Conservation (phyloP, 2,113 vertebrate species). For the Coryphaenoides rupestris region DNA sequence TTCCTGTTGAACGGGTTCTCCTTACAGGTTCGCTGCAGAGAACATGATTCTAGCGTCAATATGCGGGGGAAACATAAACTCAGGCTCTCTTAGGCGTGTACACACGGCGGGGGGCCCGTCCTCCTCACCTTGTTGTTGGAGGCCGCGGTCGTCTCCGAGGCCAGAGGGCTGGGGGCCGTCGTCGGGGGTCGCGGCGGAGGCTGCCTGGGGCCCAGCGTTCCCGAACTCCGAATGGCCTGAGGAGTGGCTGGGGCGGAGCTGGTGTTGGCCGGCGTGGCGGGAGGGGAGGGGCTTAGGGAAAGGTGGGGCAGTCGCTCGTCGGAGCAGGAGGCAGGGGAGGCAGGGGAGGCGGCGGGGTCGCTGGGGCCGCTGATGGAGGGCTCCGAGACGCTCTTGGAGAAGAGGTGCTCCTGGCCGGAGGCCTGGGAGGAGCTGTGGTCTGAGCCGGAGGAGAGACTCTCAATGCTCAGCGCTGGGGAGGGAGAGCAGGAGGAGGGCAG, state of each 20-base stretch:
- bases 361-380: slow-evolving; percentile 78
- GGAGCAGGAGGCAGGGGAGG: slow-evolving; percentile 46
- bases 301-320: slow-evolving; percentile 39
- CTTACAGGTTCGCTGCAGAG: slow-evolving; percentile 86
- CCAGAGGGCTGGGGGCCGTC: slow-evolving; percentile 52
- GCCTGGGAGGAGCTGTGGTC: slow-evolving; percentile 75
- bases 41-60: background rate
- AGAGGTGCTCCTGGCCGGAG: slow-evolving; percentile 53
- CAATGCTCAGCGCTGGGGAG: slow-evolving; percentile 88
- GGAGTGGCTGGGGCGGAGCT: slow-evolving; percentile 75
- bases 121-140: slow-evolving; percentile 70
- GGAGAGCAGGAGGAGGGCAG: slow-evolving; percentile 88
- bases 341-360: slow-evolving; percentile 13
- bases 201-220: slow-evolving; percentile 27
- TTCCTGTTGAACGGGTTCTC: slow-evolving; percentile 98
- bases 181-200: slow-evolving; percentile 53
- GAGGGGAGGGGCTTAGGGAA: slow-evolving; percentile 33
- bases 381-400: slow-evolving; percentile 81
- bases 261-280: slow-evolving; percentile 45
- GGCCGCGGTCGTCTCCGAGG: slow-evolving; percentile 24
- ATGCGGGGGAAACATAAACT: background rate
- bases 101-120: background rate
- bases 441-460: slow-evolving; percentile 82
- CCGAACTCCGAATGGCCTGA: slow-evolving; percentile 63
- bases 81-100: no score